Percentiles rank a stretch among this genome's conserved stretches.
Conservation (phyloP, 2,888 invertebrate genomes). For the Ligdia adustata region DNA sequence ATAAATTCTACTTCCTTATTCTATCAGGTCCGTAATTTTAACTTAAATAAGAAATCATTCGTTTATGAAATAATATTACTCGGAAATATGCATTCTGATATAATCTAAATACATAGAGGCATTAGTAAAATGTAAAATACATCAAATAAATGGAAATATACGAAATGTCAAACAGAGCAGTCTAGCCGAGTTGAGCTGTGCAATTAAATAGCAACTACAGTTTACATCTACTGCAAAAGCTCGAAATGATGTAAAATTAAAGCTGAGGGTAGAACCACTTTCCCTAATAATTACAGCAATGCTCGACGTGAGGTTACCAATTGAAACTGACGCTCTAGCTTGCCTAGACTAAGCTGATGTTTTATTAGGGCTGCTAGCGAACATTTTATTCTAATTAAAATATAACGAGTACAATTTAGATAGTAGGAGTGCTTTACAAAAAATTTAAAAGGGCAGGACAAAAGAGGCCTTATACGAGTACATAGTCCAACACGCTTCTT, state of each 20-base stretch:
- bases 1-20: too few relatives aligned
- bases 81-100: too few relatives aligned
- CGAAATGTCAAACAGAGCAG: constrained; percentile 5
- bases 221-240: constrained; percentile 4
- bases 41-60: too few relatives aligned
- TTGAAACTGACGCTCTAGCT: constrained; percentile 25
- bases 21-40: too few relatives aligned
- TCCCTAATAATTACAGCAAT: constrained; percentile 27
- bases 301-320: constrained; percentile 24
- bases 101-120: not conserved
- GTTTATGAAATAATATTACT: too few relatives aligned
- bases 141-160: too few relatives aligned
- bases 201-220: constrained; percentile 10
- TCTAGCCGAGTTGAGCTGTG: constrained; percentile 4
- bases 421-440: not conserved
- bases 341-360: constrained; percentile 11
- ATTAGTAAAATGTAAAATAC: not conserved
- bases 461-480: too few relatives aligned
- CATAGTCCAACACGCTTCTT: too few relatives aligned
- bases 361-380: constrained; percentile 6
- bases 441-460: too few relatives aligned
- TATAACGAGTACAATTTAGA: too few relatives aligned
- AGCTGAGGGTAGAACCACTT: constrained; percentile 14
- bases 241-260: constrained; percentile 22
- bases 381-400: too few relatives aligned